Percentiles rank a stretch among this genome's conserved stretches.
Evolutionary conservation across 2,888 invertebrate species (phyloP).

Genomic region (Taenaris catops): DNA sequence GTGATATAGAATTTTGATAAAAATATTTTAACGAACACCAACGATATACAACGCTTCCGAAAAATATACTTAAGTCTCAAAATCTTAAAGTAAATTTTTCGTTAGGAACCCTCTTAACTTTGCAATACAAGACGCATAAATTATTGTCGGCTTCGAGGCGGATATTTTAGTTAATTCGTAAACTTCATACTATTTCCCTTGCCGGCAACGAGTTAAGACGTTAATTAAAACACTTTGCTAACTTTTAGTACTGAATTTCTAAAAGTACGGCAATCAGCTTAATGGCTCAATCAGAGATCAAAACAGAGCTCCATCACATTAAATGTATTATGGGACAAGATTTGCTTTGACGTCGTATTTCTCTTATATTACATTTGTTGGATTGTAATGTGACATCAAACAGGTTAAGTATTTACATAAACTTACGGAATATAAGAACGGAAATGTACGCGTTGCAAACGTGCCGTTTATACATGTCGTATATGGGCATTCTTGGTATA

Average conservation of each 20-base stretch:
- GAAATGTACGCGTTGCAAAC: too few relatives aligned
- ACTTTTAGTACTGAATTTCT: slow-evolving; percentile 74
- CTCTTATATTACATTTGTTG: too few relatives aligned
- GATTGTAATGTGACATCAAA: too few relatives aligned
- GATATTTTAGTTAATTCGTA: slow-evolving; percentile 73
- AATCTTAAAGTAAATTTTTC: slow-evolving; percentile 11
- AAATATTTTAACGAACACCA: too few relatives aligned
- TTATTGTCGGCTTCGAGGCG: slow-evolving; percentile 32
- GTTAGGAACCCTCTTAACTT: slow-evolving; percentile 13
- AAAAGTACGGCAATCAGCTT: slow-evolving; percentile 71
- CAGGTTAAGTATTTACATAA: too few relatives aligned
- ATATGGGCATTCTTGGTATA: too few relatives aligned
- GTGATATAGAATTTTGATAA: too few relatives aligned
- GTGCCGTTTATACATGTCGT: too few relatives aligned
- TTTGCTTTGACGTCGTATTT: background rate
- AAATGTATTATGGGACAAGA: slow-evolving; percentile 9
- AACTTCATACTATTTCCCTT: slow-evolving; percentile 65
- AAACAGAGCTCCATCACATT: slow-evolving; percentile 39
- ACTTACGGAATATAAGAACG: too few relatives aligned
- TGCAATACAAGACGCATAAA: slow-evolving; percentile 26
- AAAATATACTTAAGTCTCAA: too few relatives aligned
- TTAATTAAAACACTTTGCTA: slow-evolving; percentile 76
- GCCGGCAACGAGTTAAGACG: slow-evolving; percentile 65
- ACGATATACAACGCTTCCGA: too few relatives aligned
- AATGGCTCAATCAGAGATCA: slow-evolving; percentile 74